Evolutionary conservation across 1,140 invertebrate species (phyloP).

Genomic region (Polypedilum pembai): DNA sequence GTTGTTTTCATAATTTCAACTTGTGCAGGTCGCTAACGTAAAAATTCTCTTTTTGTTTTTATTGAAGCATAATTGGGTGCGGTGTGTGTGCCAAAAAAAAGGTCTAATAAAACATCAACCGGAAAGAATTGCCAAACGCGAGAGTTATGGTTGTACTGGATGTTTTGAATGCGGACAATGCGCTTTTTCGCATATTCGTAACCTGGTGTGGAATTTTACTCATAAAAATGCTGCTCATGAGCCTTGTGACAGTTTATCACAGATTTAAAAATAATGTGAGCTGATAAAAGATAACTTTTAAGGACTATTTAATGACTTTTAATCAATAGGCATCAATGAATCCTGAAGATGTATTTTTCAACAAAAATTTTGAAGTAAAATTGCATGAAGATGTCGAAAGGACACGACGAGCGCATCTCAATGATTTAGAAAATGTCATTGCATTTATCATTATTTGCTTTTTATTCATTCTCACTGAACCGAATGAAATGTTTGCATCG

Average conservation of each 20-base stretch:
- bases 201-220: not conserved
- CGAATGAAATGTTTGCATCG: conserved; percentile 47
- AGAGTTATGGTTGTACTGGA: not conserved
- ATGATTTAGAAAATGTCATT: conserved; percentile 62
- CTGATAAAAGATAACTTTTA: not conserved
- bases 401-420: conserved; percentile 48
- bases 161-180: not conserved
- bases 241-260: not conserved
- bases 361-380: not conserved
- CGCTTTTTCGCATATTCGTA: not conserved
- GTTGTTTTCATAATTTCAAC: conserved; percentile 15
- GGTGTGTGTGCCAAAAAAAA: not conserved
- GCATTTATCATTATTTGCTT: conserved; percentile 54
- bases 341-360: not conserved
- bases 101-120: not conserved
- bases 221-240: conserved; percentile 1
- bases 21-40: not conserved
- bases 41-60: not conserved
- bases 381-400: not conserved
- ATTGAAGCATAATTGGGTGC: not conserved
- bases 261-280: conserved; percentile 6
- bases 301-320: not conserved
- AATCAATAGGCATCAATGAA: not conserved
- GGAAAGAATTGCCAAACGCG: not conserved
- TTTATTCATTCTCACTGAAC: conserved; percentile 54